These are phyloP conservation scores for Cichladusa arquata DNA, from an alignment of 2,113 vertebrate species.

Conservation along the genomic window DNA sequence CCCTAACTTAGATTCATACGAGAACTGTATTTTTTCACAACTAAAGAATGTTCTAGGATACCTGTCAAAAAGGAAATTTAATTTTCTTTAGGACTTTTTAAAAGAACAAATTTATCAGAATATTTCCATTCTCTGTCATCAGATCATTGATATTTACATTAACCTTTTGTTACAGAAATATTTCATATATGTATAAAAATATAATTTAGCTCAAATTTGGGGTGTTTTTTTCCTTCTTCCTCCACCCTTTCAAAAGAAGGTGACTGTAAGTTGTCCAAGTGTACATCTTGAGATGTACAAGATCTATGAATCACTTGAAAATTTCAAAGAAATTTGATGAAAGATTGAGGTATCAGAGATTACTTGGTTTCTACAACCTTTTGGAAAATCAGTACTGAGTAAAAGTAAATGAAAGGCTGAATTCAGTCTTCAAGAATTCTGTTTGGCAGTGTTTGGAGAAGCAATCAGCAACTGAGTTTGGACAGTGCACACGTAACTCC, in stretches of 20 bases:
- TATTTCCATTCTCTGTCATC: not conserved
- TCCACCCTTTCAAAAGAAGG: not conserved
- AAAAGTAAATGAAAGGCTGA: not conserved
- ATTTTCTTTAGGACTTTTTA: accelerated
- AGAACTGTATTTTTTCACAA: not conserved
- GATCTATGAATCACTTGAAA: not conserved
- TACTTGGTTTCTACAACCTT: not conserved
- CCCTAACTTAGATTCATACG: not conserved
- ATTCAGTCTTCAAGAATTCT: not conserved
- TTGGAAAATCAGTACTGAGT: not conserved
- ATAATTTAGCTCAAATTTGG: not conserved
- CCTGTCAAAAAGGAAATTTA: not conserved
- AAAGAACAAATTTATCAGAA: not conserved
- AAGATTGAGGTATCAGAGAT: not conserved
- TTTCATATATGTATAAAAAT: not conserved
- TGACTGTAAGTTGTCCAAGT: not conserved
- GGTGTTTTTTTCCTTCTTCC: accelerated
- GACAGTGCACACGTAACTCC: not conserved
- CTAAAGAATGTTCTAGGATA: not conserved
- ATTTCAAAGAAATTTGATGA: not conserved
- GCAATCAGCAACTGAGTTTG: not conserved
- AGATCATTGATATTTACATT: not conserved
- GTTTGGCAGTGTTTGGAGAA: not conserved
- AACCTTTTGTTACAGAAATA: not conserved
- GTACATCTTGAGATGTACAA: not conserved